Evolutionary conservation across 2,888 invertebrate genomes (phyloP), one percentile per base, ranked within the genome.

Genomic region (Amphimallon solstitiale): DNA sequence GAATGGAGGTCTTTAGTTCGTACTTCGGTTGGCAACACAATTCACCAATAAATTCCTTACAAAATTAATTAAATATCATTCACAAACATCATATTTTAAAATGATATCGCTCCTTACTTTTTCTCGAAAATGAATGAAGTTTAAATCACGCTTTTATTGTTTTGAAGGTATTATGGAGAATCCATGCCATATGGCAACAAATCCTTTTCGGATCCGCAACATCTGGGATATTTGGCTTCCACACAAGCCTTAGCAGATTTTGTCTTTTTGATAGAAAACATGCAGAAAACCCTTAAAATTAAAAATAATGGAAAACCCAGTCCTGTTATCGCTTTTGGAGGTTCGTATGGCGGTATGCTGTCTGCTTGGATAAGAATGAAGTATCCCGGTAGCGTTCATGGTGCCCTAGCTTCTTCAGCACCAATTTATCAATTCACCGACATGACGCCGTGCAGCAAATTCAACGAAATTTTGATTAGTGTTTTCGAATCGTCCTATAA

Each of bases 281-380:
- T 70, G 81, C 84, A 49, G 77, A 83, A 70, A 35, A 48, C 40
- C 3, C 43, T 49, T n/a, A 63, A 51, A 7, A 61, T 61, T 1
- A 68, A 69, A 12, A 71, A 65, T n/a, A 59, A 67, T 78, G 65
- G 78, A 74, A 38, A 82, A 83, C 9, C 84, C 63, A 87, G 90
- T 74, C 93, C 95, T 0, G 94, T 98, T 3, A 90, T 98, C 71
- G 92, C 92, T 1, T 89, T 90, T 80, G 90, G 90, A 65, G 90
- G 98, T 0, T 97, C 97, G 0, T 98, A 99, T 80, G 98, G 98
- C 0, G 98, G 98, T 23, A 98, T 99, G 98, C 83, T 99, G 23
- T 87, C 98, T 0, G 93, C 98, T 0, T 99, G 98, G 93, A 88
- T 98, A 76, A 88, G 98, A 37, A 92, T 97, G 82, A 98, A 98